Percentiles rank a stretch among this genome's conserved stretches.
Evolutionary conservation across 2,888 invertebrate genomes (phyloP).

Genomic region (Sarcophaga caerulescens): DNA sequence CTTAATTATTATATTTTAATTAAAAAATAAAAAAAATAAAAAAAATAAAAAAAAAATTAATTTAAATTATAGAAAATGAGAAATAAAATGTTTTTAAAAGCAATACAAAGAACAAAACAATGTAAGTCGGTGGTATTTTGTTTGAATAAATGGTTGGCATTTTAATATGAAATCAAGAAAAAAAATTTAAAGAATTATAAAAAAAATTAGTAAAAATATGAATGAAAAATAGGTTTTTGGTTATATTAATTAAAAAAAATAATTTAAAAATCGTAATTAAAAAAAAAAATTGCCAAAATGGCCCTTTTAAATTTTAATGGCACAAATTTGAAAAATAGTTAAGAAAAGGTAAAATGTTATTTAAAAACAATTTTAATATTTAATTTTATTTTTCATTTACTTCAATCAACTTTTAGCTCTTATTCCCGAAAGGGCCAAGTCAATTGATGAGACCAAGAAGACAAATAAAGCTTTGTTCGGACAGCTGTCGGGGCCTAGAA

Average conservation of each 20-base stretch:
- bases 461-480: too few species aligned
- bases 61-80: neutral
- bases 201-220: neutral
- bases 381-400: too few species aligned
- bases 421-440: too few species aligned
- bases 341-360: neutral
- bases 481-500: too few species aligned
- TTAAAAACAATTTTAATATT: neutral
- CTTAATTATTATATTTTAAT: slow-evolving; percentile 30
- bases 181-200: neutral
- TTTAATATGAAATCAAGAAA: neutral
- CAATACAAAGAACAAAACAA: neutral
- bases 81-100: neutral
- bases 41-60: slow-evolving; percentile 10
- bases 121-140: slow-evolving; percentile 59
- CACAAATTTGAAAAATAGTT: neutral
- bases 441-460: too few species aligned
- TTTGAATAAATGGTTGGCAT: slow-evolving; percentile 35
- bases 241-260: too few species aligned
- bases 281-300: neutral
- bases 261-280: too few species aligned
- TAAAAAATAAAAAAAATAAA: slow-evolving; percentile 35
- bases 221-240: too few species aligned
- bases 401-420: too few species aligned
- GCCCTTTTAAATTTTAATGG: neutral